Evolutionary conservation across 2,797 vertebrate genomes (phyloP).

Genomic region (Spatula versicolor): DNA sequence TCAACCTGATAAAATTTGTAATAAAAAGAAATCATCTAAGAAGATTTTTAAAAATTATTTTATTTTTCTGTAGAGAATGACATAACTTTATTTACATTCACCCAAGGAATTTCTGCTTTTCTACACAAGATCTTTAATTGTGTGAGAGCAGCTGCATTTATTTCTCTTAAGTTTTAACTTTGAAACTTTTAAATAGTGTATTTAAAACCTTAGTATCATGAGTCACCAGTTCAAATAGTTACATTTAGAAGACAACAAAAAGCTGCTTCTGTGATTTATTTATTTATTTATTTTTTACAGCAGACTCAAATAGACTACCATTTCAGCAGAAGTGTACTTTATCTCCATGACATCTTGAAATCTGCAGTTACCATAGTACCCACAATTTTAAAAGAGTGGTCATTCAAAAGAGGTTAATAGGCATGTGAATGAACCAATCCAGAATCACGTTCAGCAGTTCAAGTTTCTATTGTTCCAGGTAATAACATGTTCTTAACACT

Average conservation of each 20-base stretch:
- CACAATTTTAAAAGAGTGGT: background rate
- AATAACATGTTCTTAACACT: background rate
- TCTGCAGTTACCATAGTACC: slow-evolving; percentile 43
- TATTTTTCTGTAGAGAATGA: too few relatives aligned
- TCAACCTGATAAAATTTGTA: background rate
- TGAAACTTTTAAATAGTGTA: background rate
- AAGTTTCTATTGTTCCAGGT: background rate
- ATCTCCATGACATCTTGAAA: slow-evolving; percentile 29
- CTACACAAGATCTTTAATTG: background rate
- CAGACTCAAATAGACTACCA: background rate
- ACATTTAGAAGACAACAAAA: background rate
- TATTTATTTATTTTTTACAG: background rate
- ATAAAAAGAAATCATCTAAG: background rate
- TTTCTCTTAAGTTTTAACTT: background rate
- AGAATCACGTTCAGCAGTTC: background rate
- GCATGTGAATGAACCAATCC: background rate
- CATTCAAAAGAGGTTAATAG: background rate
- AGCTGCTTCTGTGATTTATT: background rate
- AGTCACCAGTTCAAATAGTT: background rate
- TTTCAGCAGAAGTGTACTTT: background rate
- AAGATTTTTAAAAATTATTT: too few relatives aligned
- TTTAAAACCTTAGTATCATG: background rate
- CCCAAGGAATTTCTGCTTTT: background rate
- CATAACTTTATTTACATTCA: background rate
- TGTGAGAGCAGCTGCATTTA: background rate